Conservation (phyloP, 1,140 invertebrate species). For the Eumeta japonica region DNA sequence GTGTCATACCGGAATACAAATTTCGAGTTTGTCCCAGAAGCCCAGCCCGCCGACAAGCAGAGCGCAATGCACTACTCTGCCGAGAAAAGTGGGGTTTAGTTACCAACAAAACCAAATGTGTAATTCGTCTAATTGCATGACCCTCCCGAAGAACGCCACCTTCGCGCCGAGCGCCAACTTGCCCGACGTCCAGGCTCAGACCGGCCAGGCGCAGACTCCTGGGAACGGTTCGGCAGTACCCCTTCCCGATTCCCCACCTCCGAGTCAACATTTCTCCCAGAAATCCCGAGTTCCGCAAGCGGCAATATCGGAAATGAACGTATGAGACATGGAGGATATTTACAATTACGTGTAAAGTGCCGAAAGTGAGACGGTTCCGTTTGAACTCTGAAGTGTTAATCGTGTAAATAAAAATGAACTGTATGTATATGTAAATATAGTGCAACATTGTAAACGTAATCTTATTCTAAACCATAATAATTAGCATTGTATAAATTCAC, state of each 20-base stretch:
- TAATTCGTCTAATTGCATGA: conserved; percentile 59
- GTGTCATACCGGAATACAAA: conserved; percentile 61
- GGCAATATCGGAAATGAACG: conserved; percentile 79
- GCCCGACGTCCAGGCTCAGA: conserved; percentile 55
- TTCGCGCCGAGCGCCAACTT: conserved; percentile 60
- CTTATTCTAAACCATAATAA: conserved; percentile 7
- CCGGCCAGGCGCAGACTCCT: conserved; percentile 38
- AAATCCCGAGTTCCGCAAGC: conserved; percentile 70
- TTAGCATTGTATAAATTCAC: conserved; percentile 7
- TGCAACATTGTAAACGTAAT: conserved; percentile 40
- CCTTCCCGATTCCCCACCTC: conserved; percentile 32
- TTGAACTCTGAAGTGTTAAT: conserved; percentile 19
- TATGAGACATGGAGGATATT: conserved; percentile 67
- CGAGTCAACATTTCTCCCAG: conserved; percentile 47
- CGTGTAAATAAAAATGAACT: conserved; percentile 10
- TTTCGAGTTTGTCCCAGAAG: conserved; percentile 59
- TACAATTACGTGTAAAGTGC: conserved; percentile 56
- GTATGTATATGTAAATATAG: conserved; percentile 19
- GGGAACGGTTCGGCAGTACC: conserved; percentile 42
- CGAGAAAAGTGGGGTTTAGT: conserved; percentile 61
- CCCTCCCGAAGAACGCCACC: conserved; percentile 59
- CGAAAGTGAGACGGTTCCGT: conserved; percentile 5
- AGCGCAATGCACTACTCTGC: conserved; percentile 64
- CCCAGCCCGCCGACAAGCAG: conserved; percentile 61
- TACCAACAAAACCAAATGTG: conserved; percentile 53